Evolutionary conservation across 2,113 vertebrate genomes (phyloP).

Genomic region (Ondatra zibethicus): DNA sequence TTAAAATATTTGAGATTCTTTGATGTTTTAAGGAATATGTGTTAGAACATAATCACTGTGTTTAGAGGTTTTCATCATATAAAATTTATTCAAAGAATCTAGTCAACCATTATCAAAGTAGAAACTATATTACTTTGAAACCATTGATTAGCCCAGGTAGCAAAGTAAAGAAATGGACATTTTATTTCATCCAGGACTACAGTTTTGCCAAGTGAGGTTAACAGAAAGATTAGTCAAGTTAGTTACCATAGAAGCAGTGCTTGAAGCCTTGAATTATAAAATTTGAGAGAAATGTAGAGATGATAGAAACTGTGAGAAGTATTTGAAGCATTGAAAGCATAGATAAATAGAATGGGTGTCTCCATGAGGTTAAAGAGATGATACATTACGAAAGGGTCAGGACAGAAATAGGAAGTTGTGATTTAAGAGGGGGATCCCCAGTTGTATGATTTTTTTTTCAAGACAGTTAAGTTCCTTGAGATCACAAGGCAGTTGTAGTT

Average conservation of each 20-base stretch:
- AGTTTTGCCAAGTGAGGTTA: neutral
- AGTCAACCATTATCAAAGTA: neutral
- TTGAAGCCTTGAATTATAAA: slow-evolving; percentile 54
- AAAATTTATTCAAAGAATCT: slow-evolving; percentile 20
- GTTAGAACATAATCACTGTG: neutral
- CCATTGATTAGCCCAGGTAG: neutral
- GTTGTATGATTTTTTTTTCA: neutral
- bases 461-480: neutral
- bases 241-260: neutral
- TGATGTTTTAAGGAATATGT: neutral
- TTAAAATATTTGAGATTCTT: slow-evolving; percentile 11
- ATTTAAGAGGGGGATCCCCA: neutral
- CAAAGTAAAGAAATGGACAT: neutral
- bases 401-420: neutral
- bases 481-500: neutral
- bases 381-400: neutral
- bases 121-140: slow-evolving; percentile 45
- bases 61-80: neutral
- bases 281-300: neutral
- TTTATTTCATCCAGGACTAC: neutral
- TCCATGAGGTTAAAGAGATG: neutral
- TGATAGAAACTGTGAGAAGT: neutral
- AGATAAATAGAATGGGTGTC: neutral
- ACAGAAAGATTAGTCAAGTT: slow-evolving; percentile 1
- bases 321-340: slow-evolving; percentile 13